Evolutionary conservation across 64 coral and sea anemone genomes (phyloP), one percentile per base, ranked within the genome.

Genomic region (Pocillopora damicornis): DNA sequence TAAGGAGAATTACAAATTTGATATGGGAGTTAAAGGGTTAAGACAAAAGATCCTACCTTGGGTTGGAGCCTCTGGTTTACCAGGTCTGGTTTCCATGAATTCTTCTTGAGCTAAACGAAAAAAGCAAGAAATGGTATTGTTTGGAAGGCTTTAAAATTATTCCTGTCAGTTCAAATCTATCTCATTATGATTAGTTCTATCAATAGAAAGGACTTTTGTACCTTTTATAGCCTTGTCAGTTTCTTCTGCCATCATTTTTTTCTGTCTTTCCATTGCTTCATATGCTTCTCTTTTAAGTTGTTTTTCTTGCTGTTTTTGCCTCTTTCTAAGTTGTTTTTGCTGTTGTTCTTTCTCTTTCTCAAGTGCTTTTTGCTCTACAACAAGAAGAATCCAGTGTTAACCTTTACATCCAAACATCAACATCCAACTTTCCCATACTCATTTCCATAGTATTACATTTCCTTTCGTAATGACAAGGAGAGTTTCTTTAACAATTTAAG

Each of bases 261-360:
- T 98, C 82, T 94, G 95, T 76, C 92, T 80, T 79, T 98, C 90
- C 86, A 98, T 69, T 59, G 92, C 95, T 69, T 98, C 95, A 83
- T 94, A 98, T 9, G 92, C 95, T 87, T 92, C 92, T 68, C 95
- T 94, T 38, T 89, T 92, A 61, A 94, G 79, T 51, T 92, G 62
- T 81, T 93, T 94, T 38, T 98, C 92, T 59, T 94, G 90, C 59
- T 92, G 90, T 59, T 89, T 98, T 37, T 81, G 35, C 17, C 92
- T 86, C 18, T 88, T 82, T 37, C 90, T 90, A 22, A 98, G 15
- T 87, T 98, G 86, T 23, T 86, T 91, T 72, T 89, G 86, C 61
- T 86, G 79, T 37, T 81, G 73, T 38, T 94, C 92, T 42, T 90
- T 89, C 17, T 71, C 68, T 60, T 83, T 79, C 56, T 94, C 92